Percentiles rank a stretch among this genome's conserved stretches.
These are phyloP conservation scores for Andrena bucephala DNA, from an alignment of 2,888 invertebrate species.

Conservation along the genomic window DNA sequence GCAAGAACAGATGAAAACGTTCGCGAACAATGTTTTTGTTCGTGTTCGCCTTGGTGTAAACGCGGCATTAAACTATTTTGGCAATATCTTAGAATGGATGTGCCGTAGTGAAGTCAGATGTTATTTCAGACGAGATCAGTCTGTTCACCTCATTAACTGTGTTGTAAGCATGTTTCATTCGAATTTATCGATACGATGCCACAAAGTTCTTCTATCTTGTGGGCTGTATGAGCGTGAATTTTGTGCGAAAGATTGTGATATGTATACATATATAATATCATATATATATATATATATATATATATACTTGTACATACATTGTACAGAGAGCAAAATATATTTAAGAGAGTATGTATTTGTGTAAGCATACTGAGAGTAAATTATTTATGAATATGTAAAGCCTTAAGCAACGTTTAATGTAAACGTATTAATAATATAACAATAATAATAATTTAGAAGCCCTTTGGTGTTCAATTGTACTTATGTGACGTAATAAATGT, in stretches of 20 bases:
- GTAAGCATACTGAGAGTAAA: constrained; percentile 72
- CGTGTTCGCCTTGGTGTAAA: too few relatives aligned
- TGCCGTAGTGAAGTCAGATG: constrained; percentile 16
- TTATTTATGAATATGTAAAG: constrained; percentile 77
- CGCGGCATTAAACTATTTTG: not conserved
- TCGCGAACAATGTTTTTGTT: too few relatives aligned
- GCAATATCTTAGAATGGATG: constrained; percentile 26
- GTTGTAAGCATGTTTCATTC: constrained; percentile 32
- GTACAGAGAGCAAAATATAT: constrained; percentile 81
- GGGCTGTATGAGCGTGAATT: constrained; percentile 41
- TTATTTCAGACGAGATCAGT: constrained; percentile 29
- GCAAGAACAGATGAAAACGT: too few relatives aligned
- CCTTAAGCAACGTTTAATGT: constrained; percentile 58
- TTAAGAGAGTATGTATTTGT: constrained; percentile 79
- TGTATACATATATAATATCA: constrained; percentile 56
- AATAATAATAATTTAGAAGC: constrained; percentile 80
- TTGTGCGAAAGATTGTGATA: constrained; percentile 59
- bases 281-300: constrained; percentile 51
- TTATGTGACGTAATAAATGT: constrained; percentile 84
- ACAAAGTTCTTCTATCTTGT: constrained; percentile 42
- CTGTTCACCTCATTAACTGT: constrained; percentile 25
- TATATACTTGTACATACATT: constrained; percentile 75
- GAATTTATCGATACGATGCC: constrained; percentile 40
- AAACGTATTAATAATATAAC: constrained; percentile 69
- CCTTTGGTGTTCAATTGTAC: constrained; percentile 85